A percentile compares a stretch with the other conserved stretches of the same genome.
phyloP scores from a whole-genome alignment of 2,888 invertebrate species.

The Tetranychus piercei region DNA sequence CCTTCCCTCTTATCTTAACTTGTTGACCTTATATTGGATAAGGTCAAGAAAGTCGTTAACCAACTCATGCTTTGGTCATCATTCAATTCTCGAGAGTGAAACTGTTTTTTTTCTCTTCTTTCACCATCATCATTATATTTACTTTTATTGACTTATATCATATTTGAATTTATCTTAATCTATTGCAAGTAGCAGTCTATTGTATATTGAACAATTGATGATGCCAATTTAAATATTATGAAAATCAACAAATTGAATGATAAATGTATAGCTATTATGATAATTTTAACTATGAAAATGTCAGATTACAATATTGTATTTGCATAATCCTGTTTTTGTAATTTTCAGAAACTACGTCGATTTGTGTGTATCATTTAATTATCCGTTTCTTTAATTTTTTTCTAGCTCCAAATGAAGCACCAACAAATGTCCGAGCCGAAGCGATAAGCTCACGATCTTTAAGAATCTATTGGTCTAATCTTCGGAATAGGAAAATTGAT shows the following conservation, averaged over 20 bases:
- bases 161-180: background rate
- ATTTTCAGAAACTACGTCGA: background rate
- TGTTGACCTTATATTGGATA: background rate
- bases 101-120: background rate
- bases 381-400: background rate
- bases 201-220: no score
- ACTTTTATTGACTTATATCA: background rate
- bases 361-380: background rate
- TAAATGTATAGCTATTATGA: no score
- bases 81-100: background rate
- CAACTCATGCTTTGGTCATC: background rate
- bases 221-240: no score
- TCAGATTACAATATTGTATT: no score
- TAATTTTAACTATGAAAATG: no score
- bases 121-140: background rate
- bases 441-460: background rate
- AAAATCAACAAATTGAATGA: no score
- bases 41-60: background rate
- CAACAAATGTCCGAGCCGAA: background rate
- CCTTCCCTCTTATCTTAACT: background rate
- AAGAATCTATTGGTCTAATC: background rate
- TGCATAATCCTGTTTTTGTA: no score
- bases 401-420: constrained; percentile 5
- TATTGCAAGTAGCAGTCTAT: background rate
- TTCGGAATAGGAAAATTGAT: background rate